Evolutionary conservation across 1,140 invertebrate genomes (phyloP), one percentile per base, ranked within the genome.

Genomic region (Heliconius himera): DNA sequence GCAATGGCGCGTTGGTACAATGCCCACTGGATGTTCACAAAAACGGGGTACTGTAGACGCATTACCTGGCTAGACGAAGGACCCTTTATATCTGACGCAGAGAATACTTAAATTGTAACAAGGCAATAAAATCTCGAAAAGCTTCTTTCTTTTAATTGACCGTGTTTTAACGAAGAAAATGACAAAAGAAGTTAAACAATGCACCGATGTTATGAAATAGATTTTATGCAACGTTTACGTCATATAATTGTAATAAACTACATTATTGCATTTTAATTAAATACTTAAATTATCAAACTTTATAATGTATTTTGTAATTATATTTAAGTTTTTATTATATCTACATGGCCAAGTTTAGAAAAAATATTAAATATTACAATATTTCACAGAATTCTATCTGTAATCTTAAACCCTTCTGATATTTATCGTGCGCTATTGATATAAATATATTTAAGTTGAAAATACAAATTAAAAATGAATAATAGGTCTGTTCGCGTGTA

Each of bases 11-110:
- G 83, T 86, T 86, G n/a, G 74, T 80, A 93, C 89, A 93, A 93
- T 87, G 79, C 60, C 60, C 60, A 29, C 22, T 66, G 22, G 86
- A 77, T 41, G 41, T 54, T 77, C 77, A 92, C 88, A 92, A 93
- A 92, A 87, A 85, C 74, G 76, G 70, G 77, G 80, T 72, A 85
- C 81, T 83, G 49, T 81, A 83, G 84, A 77, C 70, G 75, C 81
- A 87, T 90, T 93, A 94, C 91, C 91, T 94, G 91, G 84, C 85
- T 84, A 78, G 60, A 79, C 87, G 85, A 87, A 77, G 82, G 83
- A 73, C 54, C 80, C 72, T 78, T 66, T 81, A 74, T 78, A 90
- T 89, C 82, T 88, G 89, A 89, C 82, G 74, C 56, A 22, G 36
- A 75, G 73, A 79, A 79, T 76, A 38, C 73, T 74, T 29, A 70